Evolutionary conservation across 2,797 vertebrate species (phyloP), one percentile per base, ranked within the genome.

Genomic region (Notamacropus eugenii): DNA sequence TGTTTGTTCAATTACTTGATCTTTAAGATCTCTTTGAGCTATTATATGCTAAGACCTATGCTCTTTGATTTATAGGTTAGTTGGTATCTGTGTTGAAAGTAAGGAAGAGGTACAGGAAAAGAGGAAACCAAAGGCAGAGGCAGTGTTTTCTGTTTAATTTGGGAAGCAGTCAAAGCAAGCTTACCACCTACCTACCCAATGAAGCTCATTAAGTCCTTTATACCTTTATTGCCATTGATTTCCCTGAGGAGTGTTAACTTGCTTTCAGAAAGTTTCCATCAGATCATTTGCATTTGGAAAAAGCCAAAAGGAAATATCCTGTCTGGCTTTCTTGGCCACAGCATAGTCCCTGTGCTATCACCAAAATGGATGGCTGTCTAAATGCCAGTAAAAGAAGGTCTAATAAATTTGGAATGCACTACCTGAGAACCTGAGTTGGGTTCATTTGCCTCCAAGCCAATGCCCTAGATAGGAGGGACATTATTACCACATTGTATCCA

Each of bases 71-170:
- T 82, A 24, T 46, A 9, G 16, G n/a, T 29, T 74, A 46, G 40
- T 82, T 82, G n/a, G 3, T 27, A 46, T 46, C n/a, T 82, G 9
- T 82, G 22, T 46, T 87, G 40, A 40, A 46, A 87, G 59, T 67
- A 14, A 27, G 27, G 74, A 46, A 87, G 34, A 5, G 34, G 9
- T 87, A 87, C 9, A 87, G 24, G 74, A 46, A 87, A 82, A 46
- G 40, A 87, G 50, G 74, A 87, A 87, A 46, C 10, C 40, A 27
- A 87, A 87, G 2, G 54, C 93, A 67, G 95, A 94, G 93, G 92
- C 54, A 58, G 57, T 28, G 40, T 93, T 92, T 93, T 22, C n/a
- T n/a, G 57, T 93, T 97, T 96, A 90, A 95, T 74, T 91, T 93
- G 90, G 91, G 93, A 90, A 92, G 40, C 74, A 87, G 82, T 58